Base-by-base conservation (phyloP, 2,888 invertebrate species). In the Leuctra nigra region DNA sequence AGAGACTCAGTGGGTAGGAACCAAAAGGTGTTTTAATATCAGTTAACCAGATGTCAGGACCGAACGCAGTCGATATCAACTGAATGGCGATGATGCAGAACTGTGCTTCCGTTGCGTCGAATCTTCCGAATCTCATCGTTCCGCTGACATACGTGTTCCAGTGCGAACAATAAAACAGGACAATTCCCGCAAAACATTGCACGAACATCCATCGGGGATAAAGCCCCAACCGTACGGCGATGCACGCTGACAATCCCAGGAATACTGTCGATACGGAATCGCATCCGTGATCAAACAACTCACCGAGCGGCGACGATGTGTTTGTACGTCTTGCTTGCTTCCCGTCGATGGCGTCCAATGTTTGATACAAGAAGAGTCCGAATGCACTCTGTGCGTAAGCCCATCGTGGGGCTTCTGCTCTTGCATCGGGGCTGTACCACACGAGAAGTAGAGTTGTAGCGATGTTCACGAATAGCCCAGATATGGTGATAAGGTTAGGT, bases 81-180 rank as follows among this genome's bases (percentile, higher is more conserved):
- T 97, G 92, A 65, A 97, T 88, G 48, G 73, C 72, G 64, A 98
- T 97, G 64, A 98, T 93, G 53, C 87, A 84, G 72, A 92, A 87
- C 75, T 99, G 99, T 4, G 96, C 97, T 76, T 99, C 99, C 0
- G 98, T 99, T 25, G 99, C 99, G 78, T 99, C 99, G 64, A 99
- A 79, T 72, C 82, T 85, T 53, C 94, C 94, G 75, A 95, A 91
- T 65, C 85, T 81, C 64, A 94, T 76, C 24, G 91, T 92, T 46
- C 94, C 80, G 77, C 63, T 41, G 59, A 98, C 97, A 74, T 99
- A 99, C 0, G 98, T 96, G 72, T 98, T 97, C 99, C 99, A 99
- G 74, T 99, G 99, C 20, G 99, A 98, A 73, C 92, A 92, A 75
- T 99, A 99, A 77, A 98, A 99, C 62, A 98, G 75, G 25, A 92